Base-by-base conservation (phyloP, 2,113 vertebrate genomes). In the Actinemys pallida region DNA sequence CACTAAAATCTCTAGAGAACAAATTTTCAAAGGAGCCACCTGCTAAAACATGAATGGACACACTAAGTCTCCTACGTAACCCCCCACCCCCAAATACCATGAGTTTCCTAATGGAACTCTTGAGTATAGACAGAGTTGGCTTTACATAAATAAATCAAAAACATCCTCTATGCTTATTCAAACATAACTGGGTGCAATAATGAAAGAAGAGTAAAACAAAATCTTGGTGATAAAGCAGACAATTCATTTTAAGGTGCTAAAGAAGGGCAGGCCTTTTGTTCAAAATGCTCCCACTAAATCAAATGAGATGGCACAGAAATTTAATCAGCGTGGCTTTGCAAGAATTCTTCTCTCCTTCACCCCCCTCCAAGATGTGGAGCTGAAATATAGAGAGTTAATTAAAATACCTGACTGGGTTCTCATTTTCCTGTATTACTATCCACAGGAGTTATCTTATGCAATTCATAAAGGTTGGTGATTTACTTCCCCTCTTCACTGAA, bases 1-100 rank as follows among this genome's bases (percentile, higher is more conserved):
- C 11, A 78, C 45, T 0, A 81, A 83, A 85, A 92, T 83, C 0
- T 47, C 25, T 0, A 0, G 84, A 79, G 76, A 82, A 31, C 29
- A 84, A 59, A 84, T 56, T 8, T 92, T 65, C n/a, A 87, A 42
- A 17, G 12, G 62, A 86, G 16, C 42, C 11, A 78, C 42, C 25
- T 78, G 12, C 75, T 78, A 78, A 25, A 45, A 76, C 24, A 76
- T 25, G 39, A 76, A 91, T n/a, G 53, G 12, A 65, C 2, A 4
- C 27, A 65, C 35, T 2, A 79, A 57, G 12, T 10, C 35, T 31
- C 76, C 16, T 8, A 47, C 39, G 6, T 27, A 20, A 19, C 62
- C 20, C 83, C 10, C 2, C 29, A 7, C 86, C 3, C 2, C 39
- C 53, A 45, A 95, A 84, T 47, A 31, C 45, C 80, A 84, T 39